Percentiles rank a stretch among this genome's conserved stretches.
Evolutionary conservation across 2,888 invertebrate genomes (phyloP).

Genomic region (Nemapogon koenigi): DNA sequence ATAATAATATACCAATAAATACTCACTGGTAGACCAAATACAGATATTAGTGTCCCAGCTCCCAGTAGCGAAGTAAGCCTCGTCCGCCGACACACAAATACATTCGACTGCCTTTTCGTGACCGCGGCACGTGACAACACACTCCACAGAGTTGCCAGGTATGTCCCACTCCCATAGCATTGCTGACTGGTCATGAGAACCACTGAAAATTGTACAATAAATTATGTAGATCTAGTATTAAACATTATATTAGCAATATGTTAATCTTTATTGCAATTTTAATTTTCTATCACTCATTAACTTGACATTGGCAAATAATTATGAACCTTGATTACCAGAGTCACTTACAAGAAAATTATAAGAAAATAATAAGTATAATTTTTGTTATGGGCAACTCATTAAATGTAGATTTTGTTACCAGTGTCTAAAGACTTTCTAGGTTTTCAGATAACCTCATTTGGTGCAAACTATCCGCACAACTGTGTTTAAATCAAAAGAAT

Average conservation of each 20-base stretch:
- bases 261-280: neutral
- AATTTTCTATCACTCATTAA: no score
- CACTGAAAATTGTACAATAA: constrained; percentile 51
- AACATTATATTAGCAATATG: neutral
- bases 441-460: no score
- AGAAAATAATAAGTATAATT: no score
- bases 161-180: constrained; percentile 91
- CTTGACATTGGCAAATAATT: no score
- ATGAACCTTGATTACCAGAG: no score
- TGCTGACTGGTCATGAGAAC: constrained; percentile 91
- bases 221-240: constrained; percentile 1
- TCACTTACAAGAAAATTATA: no score
- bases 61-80: constrained; percentile 75
- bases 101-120: constrained; percentile 94
- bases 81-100: constrained; percentile 76
- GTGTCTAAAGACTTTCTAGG: no score
- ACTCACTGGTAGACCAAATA: constrained; percentile 83
- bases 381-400: no score
- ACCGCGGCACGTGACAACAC: constrained; percentile 83
- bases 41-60: constrained; percentile 93
- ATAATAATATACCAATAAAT: constrained; percentile 8
- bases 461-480: no score
- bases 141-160: constrained; percentile 74
- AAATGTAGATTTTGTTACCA: no score
- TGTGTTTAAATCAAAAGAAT: no score